Base-by-base conservation (phyloP, 2,888 invertebrate species). In the Macaria liturata region DNA sequence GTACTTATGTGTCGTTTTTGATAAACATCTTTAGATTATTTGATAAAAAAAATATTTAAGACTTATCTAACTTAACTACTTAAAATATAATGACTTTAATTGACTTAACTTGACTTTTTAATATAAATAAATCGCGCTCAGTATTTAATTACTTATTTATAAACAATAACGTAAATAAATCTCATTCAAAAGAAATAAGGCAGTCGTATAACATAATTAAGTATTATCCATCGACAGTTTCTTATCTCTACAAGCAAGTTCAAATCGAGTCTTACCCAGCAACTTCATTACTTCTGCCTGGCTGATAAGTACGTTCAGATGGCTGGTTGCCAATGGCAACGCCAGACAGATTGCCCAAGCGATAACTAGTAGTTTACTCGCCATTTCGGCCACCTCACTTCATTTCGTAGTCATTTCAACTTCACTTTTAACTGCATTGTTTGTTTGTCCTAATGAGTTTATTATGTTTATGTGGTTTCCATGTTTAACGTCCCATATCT, bases 231-330 rank as follows among this genome's bases (percentile, higher is more conserved):
- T 49, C 39, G 48, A 42, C n/a, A 3, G 8, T 42, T 0, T 8
- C 65, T 65, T 65, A 54, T 47, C 32, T 32, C 51, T 48, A 44
- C 20, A 59, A 71, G 68, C 64, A 66, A 65, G 70, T 64, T 66
- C 61, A 66, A 73, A 72, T 74, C 69, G 73, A 75, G 72, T 70
- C 95, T 95, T 90, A 96, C 96, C 96, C 86, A 96, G 88, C 74
- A 96, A 92, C 91, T 95, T 95, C 94, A 95, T 95, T 80, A 96
- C 95, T 92, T 96, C 96, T 67, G 94, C 94, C 83, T 95, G 95
- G 84, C 95, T 95, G 91, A 96, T 95, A 88, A 95, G 96, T 78
- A 96, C 94, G 88, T 96, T 95, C 78, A 96, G 93, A 92, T 96
- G 95, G 84, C 94, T 94, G 83, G 93, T 92, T 88, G 93, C 93